These are phyloP conservation scores for Arnoldichthys spilopterus DNA, from an alignment of 2,797 vertebrate species.

Conservation along the genomic window DNA sequence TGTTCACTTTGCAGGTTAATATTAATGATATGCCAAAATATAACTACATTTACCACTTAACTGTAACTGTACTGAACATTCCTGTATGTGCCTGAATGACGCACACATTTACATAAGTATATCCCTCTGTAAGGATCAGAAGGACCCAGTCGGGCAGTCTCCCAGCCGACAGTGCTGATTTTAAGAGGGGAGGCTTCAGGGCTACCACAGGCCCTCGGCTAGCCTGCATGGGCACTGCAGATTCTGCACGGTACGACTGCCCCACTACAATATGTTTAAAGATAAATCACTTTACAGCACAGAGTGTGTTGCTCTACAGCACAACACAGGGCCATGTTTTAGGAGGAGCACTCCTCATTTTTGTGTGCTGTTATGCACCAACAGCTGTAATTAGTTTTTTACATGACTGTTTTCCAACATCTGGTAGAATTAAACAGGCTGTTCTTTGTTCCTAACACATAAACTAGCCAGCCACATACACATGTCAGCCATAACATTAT, in stretches of 20 bases:
- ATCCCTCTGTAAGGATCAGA: slow-evolving; percentile 80
- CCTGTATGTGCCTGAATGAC: no score
- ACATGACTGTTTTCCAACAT: no score
- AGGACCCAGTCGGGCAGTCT: slow-evolving; percentile 95
- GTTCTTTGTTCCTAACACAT: no score
- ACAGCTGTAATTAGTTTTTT: no score
- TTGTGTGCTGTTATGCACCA: no score
- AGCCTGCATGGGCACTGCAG: slow-evolving; percentile 74
- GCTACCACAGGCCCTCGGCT: slow-evolving; percentile 91
- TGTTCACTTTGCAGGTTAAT: neutral
- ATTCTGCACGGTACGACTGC: slow-evolving; percentile 47
- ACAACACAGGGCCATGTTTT: no score
- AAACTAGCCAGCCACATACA: no score
- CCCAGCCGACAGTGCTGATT: slow-evolving; percentile 86
- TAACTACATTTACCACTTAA: neutral
- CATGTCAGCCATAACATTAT: no score
- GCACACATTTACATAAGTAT: neutral
- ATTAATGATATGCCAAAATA: neutral
- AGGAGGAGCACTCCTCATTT: no score
- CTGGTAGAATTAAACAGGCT: no score
- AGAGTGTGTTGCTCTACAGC: no score
- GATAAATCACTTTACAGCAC: neutral
- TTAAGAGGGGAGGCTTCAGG: slow-evolving; percentile 90
- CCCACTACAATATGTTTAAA: neutral
- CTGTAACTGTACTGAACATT: no score